phyloP scores from a whole-genome alignment of 2,888 invertebrate genomes.

The Clitarchus hookeri region DNA sequence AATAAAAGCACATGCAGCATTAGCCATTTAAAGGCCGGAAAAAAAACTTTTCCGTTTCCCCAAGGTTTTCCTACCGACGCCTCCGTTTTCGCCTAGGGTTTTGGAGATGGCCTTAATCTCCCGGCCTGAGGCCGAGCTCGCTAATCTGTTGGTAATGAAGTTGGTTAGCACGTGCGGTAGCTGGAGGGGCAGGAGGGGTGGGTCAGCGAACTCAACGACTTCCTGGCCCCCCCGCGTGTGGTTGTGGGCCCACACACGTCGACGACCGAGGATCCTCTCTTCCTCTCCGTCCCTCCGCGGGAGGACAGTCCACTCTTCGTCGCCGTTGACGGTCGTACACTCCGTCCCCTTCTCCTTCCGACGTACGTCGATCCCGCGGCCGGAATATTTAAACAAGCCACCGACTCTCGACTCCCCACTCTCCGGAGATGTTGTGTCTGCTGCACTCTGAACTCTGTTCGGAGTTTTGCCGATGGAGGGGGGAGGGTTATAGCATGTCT shows the following conservation, averaged over 20 bases:
- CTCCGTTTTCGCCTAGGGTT: no score
- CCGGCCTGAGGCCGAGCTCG: background rate
- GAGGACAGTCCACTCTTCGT: no score
- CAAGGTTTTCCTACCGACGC: no score
- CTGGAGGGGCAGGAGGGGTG: background rate
- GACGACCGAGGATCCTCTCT: background rate
- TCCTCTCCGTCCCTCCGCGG: background rate
- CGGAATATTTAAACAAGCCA: constrained; percentile 6
- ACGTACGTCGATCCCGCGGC: background rate
- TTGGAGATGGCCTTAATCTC: no score
- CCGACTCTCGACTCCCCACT: background rate
- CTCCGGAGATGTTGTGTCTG: background rate
- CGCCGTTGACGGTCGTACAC: no score
- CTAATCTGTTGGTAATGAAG: constrained; percentile 2
- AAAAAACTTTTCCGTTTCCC: no score
- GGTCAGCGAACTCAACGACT: background rate
- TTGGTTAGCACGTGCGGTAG: background rate
- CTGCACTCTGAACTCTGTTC: background rate
- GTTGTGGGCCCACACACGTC: background rate
- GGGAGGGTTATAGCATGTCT: no score
- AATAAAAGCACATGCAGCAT: no score
- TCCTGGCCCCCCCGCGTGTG: background rate
- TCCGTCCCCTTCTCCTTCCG: no score
- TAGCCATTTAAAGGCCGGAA: no score
- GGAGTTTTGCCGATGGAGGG: background rate